Base-by-base conservation (phyloP, 1,140 invertebrate species). In the Danaus plexippus region DNA sequence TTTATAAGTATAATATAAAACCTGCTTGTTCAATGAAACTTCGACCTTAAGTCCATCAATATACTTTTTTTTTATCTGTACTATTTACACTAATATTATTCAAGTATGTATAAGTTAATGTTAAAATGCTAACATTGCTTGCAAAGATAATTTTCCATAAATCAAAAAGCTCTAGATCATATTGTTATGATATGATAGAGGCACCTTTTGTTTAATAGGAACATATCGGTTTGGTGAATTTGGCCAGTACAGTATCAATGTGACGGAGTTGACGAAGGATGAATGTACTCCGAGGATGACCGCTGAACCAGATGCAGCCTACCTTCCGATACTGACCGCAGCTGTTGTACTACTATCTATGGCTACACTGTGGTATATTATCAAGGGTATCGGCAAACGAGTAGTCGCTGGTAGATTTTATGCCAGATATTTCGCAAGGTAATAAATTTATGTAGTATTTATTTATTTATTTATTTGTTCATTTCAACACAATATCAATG, bases 281-380 rank as follows among this genome's bases (percentile, higher is more conserved):
- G 47, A 62, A 32, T 87, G 81, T 54, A 57, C 54, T 9, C 80
- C 80, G 0, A 67, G 66, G 9, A 86, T 88, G 75, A 84, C 74
- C 0, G 83, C 84, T 13, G 80, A 88, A 60, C 87, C 87, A 0
- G 87, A 88, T 47, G 87, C 85, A 2, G 76, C 82, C 8, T 74
- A 67, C 43, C 73, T 88, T 9, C 87, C 87, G 7, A 77, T 87
- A 8, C 69, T 88, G 41, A 85, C 80, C 0, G 77, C 80, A 0
- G 74, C 84, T 0, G 81, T 88, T 8, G 78, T 79, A 6, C 64
- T 87, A 11, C 54, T 88, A 54, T 76, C 78, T 9, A 84, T 88
- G 75, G 85, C 87, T 2, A 87, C 85, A 1, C 67, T 87, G 1
- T 88, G 85, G 85, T 88, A 88, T 54, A 69, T 87, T 49, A 66